phyloP scores from a whole-genome alignment of 2,113 vertebrate genomes.

The Ptilorrhoa leucosticta region DNA sequence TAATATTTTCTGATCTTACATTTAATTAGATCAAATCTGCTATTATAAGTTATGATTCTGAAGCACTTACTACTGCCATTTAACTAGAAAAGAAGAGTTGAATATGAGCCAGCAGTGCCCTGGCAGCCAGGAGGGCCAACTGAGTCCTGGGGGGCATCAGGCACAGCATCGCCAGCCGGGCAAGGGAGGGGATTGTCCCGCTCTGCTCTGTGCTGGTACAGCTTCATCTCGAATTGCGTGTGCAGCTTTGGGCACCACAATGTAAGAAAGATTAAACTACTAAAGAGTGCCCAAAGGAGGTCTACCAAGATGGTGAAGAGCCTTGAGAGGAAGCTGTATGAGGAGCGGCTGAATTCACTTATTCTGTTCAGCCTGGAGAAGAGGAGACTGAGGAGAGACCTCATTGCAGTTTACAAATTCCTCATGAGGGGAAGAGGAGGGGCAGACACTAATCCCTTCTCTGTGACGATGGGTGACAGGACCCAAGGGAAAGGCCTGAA shows the following conservation, averaged over 20 bases:
- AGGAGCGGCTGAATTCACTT: background rate
- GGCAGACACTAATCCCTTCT: background rate
- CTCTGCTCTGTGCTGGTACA: accelerated
- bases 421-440: background rate
- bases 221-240: accelerated
- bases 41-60: background rate
- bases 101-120: accelerated
- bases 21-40: background rate
- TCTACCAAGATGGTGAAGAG: background rate
- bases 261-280: background rate
- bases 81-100: background rate
- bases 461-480: background rate
- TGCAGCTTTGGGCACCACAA: background rate
- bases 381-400: background rate
- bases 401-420: background rate
- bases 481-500: background rate
- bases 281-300: background rate
- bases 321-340: accelerated
- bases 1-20: background rate
- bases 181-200: background rate
- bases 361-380: background rate
- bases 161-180: accelerated
- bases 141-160: accelerated
- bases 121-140: accelerated
- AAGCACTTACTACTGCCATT: background rate